These are phyloP conservation scores for Drosophila borborema DNA, from an alignment of 2,888 invertebrate genomes.

Conservation along the genomic window DNA sequence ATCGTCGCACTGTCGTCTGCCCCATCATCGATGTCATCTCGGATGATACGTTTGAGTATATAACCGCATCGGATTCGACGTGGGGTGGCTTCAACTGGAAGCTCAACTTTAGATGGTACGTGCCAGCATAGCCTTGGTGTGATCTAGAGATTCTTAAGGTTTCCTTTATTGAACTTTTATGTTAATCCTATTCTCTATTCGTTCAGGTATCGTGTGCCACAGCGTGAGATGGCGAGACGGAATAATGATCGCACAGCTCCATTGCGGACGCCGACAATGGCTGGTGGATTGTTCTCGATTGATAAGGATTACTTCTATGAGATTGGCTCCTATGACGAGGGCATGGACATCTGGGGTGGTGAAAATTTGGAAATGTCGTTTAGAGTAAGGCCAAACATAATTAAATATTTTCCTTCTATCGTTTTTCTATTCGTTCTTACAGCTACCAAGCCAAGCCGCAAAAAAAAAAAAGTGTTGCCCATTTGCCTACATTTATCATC, in stretches of 20 bases:
- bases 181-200: too few species aligned
- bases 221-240: slow-evolving; percentile 97
- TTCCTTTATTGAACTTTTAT: too few species aligned
- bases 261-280: slow-evolving; percentile 98
- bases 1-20: slow-evolving; percentile 97
- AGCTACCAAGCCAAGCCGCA: slow-evolving; percentile 76
- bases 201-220: slow-evolving; percentile 97
- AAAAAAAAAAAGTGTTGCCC: slow-evolving; percentile 52
- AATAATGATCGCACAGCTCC: slow-evolving; percentile 97
- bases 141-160: too few species aligned
- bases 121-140: neutral
- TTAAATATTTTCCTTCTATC: slow-evolving; percentile 21
- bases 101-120: slow-evolving; percentile 97
- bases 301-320: slow-evolving; percentile 98
- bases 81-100: slow-evolving; percentile 99
- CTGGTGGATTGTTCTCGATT: slow-evolving; percentile 97
- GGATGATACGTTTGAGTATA: slow-evolving; percentile 99
- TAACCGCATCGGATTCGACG: slow-evolving; percentile 99
- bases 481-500: slow-evolving; percentile 38
- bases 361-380: slow-evolving; percentile 86
- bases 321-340: slow-evolving; percentile 98
- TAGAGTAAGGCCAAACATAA: slow-evolving; percentile 82
- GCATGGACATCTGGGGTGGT: slow-evolving; percentile 99
- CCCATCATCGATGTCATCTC: slow-evolving; percentile 99
- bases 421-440: slow-evolving; percentile 52